phyloP scores from a whole-genome alignment of 1,140 invertebrate species.

The Chionoecetes opilio region DNA sequence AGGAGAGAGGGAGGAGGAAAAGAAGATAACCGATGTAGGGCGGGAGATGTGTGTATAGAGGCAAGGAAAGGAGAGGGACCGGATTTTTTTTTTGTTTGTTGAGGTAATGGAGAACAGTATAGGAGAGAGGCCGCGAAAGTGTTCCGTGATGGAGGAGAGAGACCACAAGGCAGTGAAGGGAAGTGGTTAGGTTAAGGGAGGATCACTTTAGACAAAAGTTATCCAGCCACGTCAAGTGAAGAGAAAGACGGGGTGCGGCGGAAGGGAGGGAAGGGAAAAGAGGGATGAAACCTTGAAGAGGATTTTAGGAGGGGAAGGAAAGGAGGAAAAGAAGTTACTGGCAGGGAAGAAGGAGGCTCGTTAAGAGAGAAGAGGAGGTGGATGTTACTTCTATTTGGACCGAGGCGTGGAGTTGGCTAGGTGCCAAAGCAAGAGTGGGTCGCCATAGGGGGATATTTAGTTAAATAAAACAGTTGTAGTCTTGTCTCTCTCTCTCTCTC shows the following conservation, averaged over 20 bases:
- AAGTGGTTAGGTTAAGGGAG: not conserved
- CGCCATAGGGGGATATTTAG: conserved; percentile 11
- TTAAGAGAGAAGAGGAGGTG: not conserved
- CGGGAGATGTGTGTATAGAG: not conserved
- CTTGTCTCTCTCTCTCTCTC: too few relatives aligned
- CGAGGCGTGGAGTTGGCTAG: not conserved
- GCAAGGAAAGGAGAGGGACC: not conserved
- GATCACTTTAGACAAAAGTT: not conserved
- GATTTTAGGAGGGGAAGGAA: too few relatives aligned
- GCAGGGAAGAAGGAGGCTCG: not conserved
- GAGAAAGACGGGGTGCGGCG: not conserved
- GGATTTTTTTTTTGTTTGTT: too few relatives aligned
- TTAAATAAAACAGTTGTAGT: not conserved
- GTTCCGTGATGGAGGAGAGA: not conserved
- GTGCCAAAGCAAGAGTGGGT: not conserved
- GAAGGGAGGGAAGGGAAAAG: too few relatives aligned
- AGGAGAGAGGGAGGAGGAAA: not conserved
- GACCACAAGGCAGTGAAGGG: not conserved
- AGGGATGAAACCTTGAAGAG: too few relatives aligned
- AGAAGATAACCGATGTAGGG: not conserved
- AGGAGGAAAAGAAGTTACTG: not conserved
- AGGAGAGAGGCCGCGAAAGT: not conserved
- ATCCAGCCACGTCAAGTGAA: not conserved
- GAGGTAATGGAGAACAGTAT: not conserved
- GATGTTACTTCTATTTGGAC: not conserved